phyloP scores from a whole-genome alignment of 2,113 vertebrate species.

The Riparia riparia region DNA sequence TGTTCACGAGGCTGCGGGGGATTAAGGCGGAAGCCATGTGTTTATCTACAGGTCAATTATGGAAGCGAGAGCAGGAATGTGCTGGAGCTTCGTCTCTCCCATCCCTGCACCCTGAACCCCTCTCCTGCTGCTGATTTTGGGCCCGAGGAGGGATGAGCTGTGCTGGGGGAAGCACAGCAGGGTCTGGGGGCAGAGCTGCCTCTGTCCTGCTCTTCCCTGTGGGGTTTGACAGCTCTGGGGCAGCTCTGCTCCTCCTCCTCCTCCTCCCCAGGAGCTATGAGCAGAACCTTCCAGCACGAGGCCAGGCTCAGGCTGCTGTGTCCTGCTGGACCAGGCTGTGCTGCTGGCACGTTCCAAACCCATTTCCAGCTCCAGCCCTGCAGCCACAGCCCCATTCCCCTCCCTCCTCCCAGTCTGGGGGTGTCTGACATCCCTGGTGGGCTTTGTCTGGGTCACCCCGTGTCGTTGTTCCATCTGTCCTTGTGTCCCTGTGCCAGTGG shows the following conservation, averaged over 20 bases:
- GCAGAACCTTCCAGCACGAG: not conserved
- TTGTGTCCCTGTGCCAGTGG: rapidly evolving
- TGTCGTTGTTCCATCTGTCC: not conserved
- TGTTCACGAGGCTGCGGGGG: constrained; percentile 68
- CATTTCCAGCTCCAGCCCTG: not conserved
- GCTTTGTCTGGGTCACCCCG: not conserved
- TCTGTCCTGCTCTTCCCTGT: rapidly evolving
- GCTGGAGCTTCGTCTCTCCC: not conserved
- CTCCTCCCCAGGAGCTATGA: not conserved
- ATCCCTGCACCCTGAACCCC: not conserved
- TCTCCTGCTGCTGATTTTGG: not conserved
- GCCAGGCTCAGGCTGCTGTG: not conserved
- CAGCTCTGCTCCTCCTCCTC: not conserved
- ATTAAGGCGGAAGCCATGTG: constrained; percentile 60
- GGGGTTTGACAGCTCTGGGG: no score
- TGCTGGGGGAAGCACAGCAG: not conserved
- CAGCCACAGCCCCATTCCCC: not conserved
- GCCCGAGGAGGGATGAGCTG: not conserved
- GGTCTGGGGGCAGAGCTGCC: not conserved
- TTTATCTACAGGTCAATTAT: constrained; percentile 51
- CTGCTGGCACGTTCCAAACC: rapidly evolving
- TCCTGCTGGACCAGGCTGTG: rapidly evolving
- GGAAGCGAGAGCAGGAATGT: not conserved
- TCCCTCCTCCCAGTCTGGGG: not conserved
- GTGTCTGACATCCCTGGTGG: rapidly evolving